These are phyloP conservation scores for Drosophila repleta DNA, from an alignment of 1,140 invertebrate species.

Conservation along the genomic window DNA sequence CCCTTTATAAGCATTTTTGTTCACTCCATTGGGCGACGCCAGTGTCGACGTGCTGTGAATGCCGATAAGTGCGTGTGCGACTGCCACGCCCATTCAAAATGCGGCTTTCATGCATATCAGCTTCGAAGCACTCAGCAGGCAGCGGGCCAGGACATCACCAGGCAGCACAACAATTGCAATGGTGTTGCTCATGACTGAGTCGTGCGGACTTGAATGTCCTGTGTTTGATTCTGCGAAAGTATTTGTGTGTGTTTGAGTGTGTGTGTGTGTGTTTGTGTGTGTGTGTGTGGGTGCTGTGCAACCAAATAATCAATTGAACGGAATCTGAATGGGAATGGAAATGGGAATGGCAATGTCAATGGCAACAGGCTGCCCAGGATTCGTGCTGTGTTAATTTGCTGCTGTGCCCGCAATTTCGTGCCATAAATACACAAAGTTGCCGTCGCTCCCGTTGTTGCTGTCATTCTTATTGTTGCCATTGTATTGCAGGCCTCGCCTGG, in stretches of 20 bases:
- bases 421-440: constrained; percentile 70
- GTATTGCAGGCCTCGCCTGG: constrained; percentile 15
- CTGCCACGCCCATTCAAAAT: constrained; percentile 57
- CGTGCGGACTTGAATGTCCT: constrained; percentile 33
- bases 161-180: constrained; percentile 38
- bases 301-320: constrained; percentile 76
- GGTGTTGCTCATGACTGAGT: constrained; percentile 61
- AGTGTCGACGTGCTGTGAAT: constrained; percentile 66
- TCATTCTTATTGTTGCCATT: constrained; percentile 12
- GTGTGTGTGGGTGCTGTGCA: constrained; percentile 35
- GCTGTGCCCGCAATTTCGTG: constrained; percentile 75
- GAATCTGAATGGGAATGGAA: constrained; percentile 48
- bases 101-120: constrained; percentile 52
- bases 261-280: constrained; percentile 28
- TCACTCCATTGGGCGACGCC: constrained; percentile 60
- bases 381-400: constrained; percentile 77
- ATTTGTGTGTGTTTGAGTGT: constrained; percentile 21
- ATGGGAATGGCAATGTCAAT: no score
- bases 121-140: constrained; percentile 9
- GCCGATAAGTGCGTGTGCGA: constrained; percentile 72
- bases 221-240: constrained; percentile 3
- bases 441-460: constrained; percentile 9
- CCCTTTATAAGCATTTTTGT: constrained; percentile 79
- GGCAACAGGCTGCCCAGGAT: constrained; percentile 69
- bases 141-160: constrained; percentile 1